phyloP scores from a whole-genome alignment of 2,888 invertebrate species.

The Lydus trimaculatus region DNA sequence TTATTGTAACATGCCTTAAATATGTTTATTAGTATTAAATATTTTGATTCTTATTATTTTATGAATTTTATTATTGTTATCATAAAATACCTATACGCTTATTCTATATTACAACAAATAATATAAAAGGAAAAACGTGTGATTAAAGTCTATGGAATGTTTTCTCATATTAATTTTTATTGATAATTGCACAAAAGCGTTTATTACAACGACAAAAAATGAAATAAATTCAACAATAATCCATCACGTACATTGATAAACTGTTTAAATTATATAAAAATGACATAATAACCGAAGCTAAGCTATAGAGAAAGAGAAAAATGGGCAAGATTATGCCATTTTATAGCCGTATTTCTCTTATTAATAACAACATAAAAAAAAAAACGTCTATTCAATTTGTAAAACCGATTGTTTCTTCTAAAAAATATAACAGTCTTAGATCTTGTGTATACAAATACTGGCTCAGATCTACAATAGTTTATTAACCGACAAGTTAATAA shows the following conservation, averaged over 20 bases:
- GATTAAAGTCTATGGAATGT: background rate
- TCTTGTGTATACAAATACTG: slow-evolving; percentile 44
- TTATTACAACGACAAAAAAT: slow-evolving; percentile 30
- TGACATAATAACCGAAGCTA: slow-evolving; percentile 24
- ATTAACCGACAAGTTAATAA: slow-evolving; percentile 15
- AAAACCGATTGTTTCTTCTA: slow-evolving; percentile 28
- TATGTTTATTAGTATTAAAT: slow-evolving; percentile 51
- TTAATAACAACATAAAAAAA: slow-evolving; percentile 21
- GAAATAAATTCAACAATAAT: slow-evolving; percentile 24
- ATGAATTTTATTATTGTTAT: background rate
- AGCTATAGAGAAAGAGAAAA: slow-evolving; percentile 18
- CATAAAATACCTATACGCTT: background rate
- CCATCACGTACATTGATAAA: slow-evolving; percentile 30
- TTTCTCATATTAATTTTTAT: slow-evolving; percentile 3
- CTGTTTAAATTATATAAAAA: slow-evolving; percentile 19
- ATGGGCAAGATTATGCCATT: slow-evolving; percentile 27
- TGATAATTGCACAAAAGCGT: slow-evolving; percentile 44
- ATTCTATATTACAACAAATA: background rate
- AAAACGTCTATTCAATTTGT: slow-evolving; percentile 21
- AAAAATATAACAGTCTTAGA: slow-evolving; percentile 49
- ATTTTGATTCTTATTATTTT: slow-evolving; percentile 40
- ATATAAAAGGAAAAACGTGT: background rate
- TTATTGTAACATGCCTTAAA: slow-evolving; percentile 47
- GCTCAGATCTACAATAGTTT: slow-evolving; percentile 49
- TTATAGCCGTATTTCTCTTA: slow-evolving; percentile 24